phyloP scores from a whole-genome alignment of 1,140 invertebrate species.

The Rhagoletis pomonella region DNA sequence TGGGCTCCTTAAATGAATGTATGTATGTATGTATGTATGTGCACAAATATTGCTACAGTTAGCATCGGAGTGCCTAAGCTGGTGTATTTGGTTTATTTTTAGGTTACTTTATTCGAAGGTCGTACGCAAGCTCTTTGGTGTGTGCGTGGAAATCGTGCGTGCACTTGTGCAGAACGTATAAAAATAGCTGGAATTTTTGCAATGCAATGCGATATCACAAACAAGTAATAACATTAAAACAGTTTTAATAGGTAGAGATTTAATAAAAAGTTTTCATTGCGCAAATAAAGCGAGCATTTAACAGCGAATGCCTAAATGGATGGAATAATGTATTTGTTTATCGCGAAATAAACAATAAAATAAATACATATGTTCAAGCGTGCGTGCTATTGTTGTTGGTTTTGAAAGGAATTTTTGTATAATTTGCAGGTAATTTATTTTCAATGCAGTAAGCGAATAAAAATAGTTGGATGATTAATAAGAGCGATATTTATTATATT shows the following conservation, averaged over 20 bases:
- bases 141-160: background rate
- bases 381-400: background rate
- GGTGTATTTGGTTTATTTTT: slow-evolving; percentile 29
- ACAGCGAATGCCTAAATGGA: background rate
- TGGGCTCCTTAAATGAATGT: background rate
- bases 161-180: background rate
- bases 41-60: background rate
- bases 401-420: too few species aligned
- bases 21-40: background rate
- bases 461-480: too few species aligned
- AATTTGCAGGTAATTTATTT: too few species aligned
- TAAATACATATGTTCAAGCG: background rate
- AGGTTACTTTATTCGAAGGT: slow-evolving; percentile 32
- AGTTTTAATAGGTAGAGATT: background rate
- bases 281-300: slow-evolving; percentile 24
- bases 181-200: background rate
- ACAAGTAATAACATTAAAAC: background rate
- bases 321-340: slow-evolving; percentile 13
- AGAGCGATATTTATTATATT: too few species aligned
- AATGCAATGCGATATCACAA: background rate
- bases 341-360: background rate
- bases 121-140: background rate
- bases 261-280: background rate
- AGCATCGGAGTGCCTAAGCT: background rate
- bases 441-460: too few species aligned